Evolutionary conservation across 2,888 invertebrate genomes (phyloP).

Genomic region (Sphaerophoria taeniata): DNA sequence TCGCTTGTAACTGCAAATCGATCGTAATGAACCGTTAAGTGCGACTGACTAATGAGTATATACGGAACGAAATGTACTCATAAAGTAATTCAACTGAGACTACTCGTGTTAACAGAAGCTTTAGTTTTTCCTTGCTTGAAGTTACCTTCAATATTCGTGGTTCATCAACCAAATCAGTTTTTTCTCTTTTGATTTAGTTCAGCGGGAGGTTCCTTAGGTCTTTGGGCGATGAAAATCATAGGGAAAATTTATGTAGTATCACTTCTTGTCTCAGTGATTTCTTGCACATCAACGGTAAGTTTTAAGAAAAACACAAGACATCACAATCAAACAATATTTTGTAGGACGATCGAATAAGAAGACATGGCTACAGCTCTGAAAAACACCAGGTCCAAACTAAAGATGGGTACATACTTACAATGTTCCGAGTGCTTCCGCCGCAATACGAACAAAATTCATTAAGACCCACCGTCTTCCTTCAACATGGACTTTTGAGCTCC

Average conservation of each 20-base stretch:
- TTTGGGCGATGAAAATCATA: constrained; percentile 6
- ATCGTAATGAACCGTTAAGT: no score
- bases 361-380: constrained; percentile 85
- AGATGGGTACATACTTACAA: constrained; percentile 92
- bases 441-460: constrained; percentile 53
- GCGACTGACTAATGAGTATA: no score
- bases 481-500: constrained; percentile 89
- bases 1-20: no score
- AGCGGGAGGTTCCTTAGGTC: not conserved
- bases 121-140: no score
- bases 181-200: constrained; percentile 9
- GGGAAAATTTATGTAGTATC: not conserved
- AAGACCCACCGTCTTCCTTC: constrained; percentile 84
- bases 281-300: constrained; percentile 42
- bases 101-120: no score
- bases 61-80: no score
- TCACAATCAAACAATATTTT: not conserved
- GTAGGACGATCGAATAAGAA: constrained; percentile 80
- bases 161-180: no score
- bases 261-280: not conserved
- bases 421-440: constrained; percentile 90
- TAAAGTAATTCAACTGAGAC: no score
- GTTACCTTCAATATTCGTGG: no score
- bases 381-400: constrained; percentile 87
- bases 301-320: not conserved